These are phyloP conservation scores for Microctenopoma lineatum DNA, from an alignment of 2,797 vertebrate species.

Conservation along the genomic window DNA sequence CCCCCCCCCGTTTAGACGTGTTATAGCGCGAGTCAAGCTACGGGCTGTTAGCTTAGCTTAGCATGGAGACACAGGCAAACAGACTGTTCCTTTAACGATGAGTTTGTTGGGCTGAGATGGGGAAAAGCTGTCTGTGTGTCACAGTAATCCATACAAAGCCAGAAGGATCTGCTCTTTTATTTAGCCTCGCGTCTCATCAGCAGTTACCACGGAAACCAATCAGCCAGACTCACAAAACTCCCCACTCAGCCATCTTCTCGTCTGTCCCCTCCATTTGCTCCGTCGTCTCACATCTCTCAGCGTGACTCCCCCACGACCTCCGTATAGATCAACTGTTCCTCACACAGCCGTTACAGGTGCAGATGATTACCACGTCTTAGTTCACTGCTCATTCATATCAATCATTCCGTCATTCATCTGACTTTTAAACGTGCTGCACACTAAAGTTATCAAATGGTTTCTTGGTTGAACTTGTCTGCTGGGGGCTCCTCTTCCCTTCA, in stretches of 20 bases:
- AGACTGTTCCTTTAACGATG: not conserved
- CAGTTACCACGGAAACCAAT: constrained; percentile 82
- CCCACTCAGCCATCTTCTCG: constrained; percentile 62
- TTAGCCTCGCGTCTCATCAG: constrained; percentile 68
- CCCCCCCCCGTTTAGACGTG: too few species aligned
- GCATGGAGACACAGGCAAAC: not conserved
- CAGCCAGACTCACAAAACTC: constrained; percentile 62
- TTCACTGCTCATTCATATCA: too few species aligned
- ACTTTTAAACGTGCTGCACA: too few species aligned
- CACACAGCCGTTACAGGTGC: too few species aligned
- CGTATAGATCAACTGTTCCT: too few species aligned
- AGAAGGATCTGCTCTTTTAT: constrained; percentile 61
- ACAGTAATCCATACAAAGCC: constrained; percentile 53
- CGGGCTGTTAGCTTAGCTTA: not conserved
- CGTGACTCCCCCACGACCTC: not conserved
- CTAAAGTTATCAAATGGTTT: too few species aligned
- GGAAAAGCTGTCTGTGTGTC: constrained; percentile 8
- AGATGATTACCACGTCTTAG: too few species aligned
- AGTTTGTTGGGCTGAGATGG: not conserved
- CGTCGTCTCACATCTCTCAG: constrained; percentile 27
- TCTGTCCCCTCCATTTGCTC: constrained; percentile 56
- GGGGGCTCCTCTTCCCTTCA: too few species aligned
- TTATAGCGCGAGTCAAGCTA: too few species aligned
- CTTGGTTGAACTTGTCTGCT: too few species aligned
- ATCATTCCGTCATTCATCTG: too few species aligned